phyloP scores from a whole-genome alignment of 2,888 invertebrate species.

The Drosophila imparisetae region DNA sequence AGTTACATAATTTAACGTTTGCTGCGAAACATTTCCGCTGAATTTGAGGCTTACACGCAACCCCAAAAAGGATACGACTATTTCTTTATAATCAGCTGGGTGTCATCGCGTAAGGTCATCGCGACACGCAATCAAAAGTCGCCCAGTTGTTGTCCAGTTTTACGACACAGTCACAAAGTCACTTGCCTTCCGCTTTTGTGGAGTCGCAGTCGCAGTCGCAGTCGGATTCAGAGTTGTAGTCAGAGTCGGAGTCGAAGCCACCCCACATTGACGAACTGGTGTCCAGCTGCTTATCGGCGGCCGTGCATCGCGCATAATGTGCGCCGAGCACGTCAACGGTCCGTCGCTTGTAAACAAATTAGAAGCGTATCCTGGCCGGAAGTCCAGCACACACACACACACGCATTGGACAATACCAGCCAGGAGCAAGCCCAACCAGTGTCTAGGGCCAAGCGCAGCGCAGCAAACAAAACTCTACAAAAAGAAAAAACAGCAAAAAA shows the following conservation, averaged over 20 bases:
- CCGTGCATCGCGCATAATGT: slow-evolving; percentile 75
- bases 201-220: not conserved
- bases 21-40: slow-evolving; percentile 77
- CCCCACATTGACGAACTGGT: slow-evolving; percentile 22
- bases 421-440: slow-evolving; percentile 23
- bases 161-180: slow-evolving; percentile 46
- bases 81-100: slow-evolving; percentile 76
- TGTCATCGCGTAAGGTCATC: slow-evolving; percentile 83
- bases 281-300: slow-evolving; percentile 69
- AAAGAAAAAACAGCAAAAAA: slow-evolving; percentile 14
- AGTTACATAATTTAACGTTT: slow-evolving; percentile 77
- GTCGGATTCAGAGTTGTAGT: not conserved
- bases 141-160: slow-evolving; percentile 17
- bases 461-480: slow-evolving; percentile 55
- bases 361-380: slow-evolving; percentile 78
- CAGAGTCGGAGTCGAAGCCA: not conserved
- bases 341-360: slow-evolving; percentile 73
- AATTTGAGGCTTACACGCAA: slow-evolving; percentile 70
- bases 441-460: slow-evolving; percentile 35
- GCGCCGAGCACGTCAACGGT: slow-evolving; percentile 63
- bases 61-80: slow-evolving; percentile 40
- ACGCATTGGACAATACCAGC: slow-evolving; percentile 14
- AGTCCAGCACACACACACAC: slow-evolving; percentile 45
- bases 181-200: slow-evolving; percentile 15
- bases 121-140: slow-evolving; percentile 54